Evolutionary conservation across 2,113 vertebrate genomes (phyloP).

Genomic region (Phycodurus eques): DNA sequence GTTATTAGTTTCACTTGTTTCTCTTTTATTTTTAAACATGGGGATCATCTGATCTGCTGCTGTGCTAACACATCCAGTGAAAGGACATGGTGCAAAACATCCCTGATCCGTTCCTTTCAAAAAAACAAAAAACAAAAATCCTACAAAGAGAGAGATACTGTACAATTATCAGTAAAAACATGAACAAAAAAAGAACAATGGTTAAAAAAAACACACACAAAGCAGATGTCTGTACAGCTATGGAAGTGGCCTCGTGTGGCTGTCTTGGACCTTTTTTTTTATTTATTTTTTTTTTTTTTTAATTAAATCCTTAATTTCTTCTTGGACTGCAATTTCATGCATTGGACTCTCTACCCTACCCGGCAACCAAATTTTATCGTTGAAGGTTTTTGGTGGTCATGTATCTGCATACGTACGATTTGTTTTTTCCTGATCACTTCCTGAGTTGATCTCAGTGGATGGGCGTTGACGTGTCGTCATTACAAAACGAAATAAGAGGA

Average conservation of each 20-base stretch:
- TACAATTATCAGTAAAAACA: slow-evolving; percentile 48
- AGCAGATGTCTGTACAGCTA: slow-evolving; percentile 58
- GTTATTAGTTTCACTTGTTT: slow-evolving; percentile 25
- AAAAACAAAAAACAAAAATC: slow-evolving; percentile 50
- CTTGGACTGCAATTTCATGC: neutral
- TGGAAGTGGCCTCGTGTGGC: slow-evolving; percentile 17
- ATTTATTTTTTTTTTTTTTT: neutral
- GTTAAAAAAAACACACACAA: slow-evolving; percentile 30
- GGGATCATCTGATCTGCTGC: slow-evolving; percentile 47
- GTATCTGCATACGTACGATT: neutral
- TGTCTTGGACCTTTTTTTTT: slow-evolving; percentile 15
- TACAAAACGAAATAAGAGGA: neutral
- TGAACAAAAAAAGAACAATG: slow-evolving; percentile 16
- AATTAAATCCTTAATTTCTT: neutral
- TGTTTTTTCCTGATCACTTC: slow-evolving; percentile 43
- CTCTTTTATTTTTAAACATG: slow-evolving; percentile 16
- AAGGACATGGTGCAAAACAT: slow-evolving; percentile 72
- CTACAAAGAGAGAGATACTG: slow-evolving; percentile 26
- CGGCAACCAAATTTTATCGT: neutral
- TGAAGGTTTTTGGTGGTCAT: neutral
- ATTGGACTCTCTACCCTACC: neutral
- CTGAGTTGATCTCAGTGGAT: slow-evolving; percentile 60
- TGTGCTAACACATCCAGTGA: slow-evolving; percentile 46
- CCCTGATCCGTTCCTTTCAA: slow-evolving; percentile 64
- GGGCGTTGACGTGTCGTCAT: neutral